Evolutionary conservation across 2,888 invertebrate genomes (phyloP).

Genomic region (Leistus spinibarbis): DNA sequence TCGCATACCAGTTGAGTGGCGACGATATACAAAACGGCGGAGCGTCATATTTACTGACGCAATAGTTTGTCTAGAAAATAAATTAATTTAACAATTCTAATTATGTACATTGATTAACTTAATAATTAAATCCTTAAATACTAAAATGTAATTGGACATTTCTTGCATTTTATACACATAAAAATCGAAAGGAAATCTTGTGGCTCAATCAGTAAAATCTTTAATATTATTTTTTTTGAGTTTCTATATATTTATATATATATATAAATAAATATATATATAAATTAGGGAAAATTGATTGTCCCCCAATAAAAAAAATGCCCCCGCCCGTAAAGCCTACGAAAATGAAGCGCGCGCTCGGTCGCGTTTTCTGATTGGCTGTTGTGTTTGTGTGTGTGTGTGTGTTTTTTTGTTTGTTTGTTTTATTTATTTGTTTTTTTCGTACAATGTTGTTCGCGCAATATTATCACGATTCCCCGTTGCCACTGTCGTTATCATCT

Average conservation of each 20-base stretch:
- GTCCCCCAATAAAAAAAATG: neutral
- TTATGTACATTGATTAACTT: neutral
- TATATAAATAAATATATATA: too few species aligned
- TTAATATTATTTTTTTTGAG: neutral
- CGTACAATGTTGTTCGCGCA: neutral
- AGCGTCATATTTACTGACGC: neutral
- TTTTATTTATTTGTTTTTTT: neutral
- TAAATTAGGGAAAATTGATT: neutral
- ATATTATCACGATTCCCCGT: conserved; percentile 81
- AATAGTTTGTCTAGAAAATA: neutral
- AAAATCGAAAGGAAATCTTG: neutral
- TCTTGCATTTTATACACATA: neutral
- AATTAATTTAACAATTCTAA: neutral
- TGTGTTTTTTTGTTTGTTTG: neutral
- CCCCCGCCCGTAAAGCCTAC: neutral
- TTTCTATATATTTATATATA: too few species aligned
- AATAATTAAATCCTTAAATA: neutral
- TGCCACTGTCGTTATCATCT: conserved; percentile 89
- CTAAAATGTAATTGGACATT: neutral
- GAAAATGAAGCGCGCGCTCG: neutral
- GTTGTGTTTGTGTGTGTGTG: neutral
- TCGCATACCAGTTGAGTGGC: too few species aligned
- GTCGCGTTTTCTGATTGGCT: neutral
- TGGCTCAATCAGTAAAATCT: neutral
- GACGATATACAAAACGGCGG: neutral